A percentile compares a stretch with the other conserved stretches of the same genome.
Conservation (phyloP, 2,113 vertebrate genomes). For the Leiothrix lutea region DNA sequence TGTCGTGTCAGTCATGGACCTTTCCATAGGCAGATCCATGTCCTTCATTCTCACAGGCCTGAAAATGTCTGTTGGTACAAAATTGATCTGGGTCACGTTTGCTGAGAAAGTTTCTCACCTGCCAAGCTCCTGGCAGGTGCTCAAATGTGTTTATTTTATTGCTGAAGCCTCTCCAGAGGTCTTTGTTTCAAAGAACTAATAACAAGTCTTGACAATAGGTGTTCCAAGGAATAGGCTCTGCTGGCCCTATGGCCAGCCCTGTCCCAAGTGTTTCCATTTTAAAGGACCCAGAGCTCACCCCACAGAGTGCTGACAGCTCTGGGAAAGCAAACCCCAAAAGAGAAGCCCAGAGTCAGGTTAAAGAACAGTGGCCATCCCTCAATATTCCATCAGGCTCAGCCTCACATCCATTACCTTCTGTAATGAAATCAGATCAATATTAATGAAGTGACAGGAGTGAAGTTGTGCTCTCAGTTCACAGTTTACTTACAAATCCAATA, state of each 20-base stretch:
- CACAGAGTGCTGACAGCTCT: not conserved
- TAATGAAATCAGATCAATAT: constrained; percentile 23
- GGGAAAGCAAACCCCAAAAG: not conserved
- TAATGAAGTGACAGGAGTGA: constrained; percentile 13
- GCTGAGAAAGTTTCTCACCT: not conserved
- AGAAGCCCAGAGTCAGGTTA: not conserved
- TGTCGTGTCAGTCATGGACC: not conserved
- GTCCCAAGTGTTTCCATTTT: not conserved
- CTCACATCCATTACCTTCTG: not conserved
- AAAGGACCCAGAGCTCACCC: not conserved
- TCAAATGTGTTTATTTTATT: not conserved
- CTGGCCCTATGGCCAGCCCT: not conserved
- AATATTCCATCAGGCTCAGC: not conserved
- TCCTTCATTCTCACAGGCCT: not conserved
- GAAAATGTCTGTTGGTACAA: not conserved
- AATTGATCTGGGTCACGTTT: not conserved
- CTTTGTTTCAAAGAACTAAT: not conserved
- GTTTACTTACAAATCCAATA: not conserved
- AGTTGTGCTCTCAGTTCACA: not conserved
- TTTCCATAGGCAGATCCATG: not conserved
- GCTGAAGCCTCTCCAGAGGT: not conserved
- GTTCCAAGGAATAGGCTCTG: not conserved
- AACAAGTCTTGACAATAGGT: not conserved
- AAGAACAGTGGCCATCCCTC: not conserved
- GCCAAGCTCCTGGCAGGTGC: not conserved